Conservation (phyloP, 1,140 invertebrate species). For the Ganaspis sp. region DNA sequence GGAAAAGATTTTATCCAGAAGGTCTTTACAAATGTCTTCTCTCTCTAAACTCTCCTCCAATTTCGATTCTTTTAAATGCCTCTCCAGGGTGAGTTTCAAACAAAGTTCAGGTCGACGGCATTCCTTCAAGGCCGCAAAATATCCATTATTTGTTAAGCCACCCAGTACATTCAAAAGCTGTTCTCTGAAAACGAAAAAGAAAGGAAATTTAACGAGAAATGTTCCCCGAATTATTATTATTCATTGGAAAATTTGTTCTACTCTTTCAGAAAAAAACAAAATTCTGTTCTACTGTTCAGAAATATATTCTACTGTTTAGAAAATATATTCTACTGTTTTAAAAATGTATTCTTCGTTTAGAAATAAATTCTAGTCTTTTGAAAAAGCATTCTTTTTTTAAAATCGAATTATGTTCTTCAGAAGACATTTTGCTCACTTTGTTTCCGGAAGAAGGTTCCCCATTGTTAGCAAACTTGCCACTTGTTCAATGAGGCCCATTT, state of each 20-base stretch:
- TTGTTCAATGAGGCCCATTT: conserved; percentile 80
- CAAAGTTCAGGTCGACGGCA: conserved; percentile 75
- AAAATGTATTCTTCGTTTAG: too few species aligned
- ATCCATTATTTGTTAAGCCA: conserved; percentile 72
- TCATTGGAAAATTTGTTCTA: too few species aligned
- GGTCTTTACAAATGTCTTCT: conserved; percentile 62
- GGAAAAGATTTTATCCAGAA: conserved; percentile 69
- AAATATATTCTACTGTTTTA: too few species aligned
- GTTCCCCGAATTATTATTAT: too few species aligned
- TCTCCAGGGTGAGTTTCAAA: conserved; percentile 69
- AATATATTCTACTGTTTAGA: not conserved
- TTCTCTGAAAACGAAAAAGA: conserved; percentile 72
- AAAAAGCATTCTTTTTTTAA: too few species aligned
- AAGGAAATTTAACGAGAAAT: not conserved
- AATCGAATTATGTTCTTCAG: too few species aligned
- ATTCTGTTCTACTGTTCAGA: too few species aligned
- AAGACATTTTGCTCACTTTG: too few species aligned
- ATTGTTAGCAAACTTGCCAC: conserved; percentile 74
- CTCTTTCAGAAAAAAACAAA: not conserved
- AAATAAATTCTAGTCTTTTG: too few species aligned
- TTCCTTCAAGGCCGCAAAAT: conserved; percentile 74
- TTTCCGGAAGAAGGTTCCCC: conserved; percentile 68
- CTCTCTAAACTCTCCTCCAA: conserved; percentile 64
- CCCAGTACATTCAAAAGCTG: conserved; percentile 77
- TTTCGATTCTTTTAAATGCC: conserved; percentile 67